These are phyloP conservation scores for Sympetrum striolatum DNA, from an alignment of 2,888 invertebrate species.

Conservation along the genomic window DNA sequence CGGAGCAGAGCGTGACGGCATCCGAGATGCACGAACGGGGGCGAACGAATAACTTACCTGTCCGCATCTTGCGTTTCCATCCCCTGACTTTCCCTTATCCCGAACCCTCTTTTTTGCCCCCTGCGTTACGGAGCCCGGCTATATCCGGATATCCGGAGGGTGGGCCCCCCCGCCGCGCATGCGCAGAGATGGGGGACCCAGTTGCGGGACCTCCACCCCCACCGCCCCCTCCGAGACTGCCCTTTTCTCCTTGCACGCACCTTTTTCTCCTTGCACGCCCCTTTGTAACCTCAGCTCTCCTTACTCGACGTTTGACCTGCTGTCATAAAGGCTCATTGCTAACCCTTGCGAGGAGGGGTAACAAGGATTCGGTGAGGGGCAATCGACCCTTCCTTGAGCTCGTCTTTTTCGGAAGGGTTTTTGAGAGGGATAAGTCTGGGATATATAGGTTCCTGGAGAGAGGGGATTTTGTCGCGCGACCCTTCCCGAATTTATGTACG, in stretches of 20 bases:
- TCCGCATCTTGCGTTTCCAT: no score
- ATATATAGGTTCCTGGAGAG: no score
- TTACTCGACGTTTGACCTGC: background rate
- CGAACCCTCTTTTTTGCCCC: background rate
- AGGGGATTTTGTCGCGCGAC: no score
- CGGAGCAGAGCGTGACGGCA: no score
- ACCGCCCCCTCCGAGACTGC: background rate
- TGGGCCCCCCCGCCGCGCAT: background rate
- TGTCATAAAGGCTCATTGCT: background rate
- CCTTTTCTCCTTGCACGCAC: background rate
- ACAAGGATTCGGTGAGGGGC: background rate
- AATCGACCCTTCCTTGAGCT: no score
- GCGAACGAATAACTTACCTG: no score
- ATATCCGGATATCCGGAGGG: conserved; percentile 43
- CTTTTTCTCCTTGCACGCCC: no score
- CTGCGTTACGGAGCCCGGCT: conserved; percentile 11
- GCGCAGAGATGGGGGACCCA: background rate
- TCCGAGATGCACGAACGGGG: no score
- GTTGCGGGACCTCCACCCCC: background rate
- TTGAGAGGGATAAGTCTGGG: no score
- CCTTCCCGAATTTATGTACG: no score
- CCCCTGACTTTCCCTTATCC: background rate
- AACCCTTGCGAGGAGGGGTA: background rate
- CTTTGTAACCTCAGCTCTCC: background rate
- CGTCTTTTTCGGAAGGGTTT: no score